These are phyloP conservation scores for Moxostoma hubbsi DNA, from an alignment of 2,797 vertebrate species.

Conservation along the genomic window DNA sequence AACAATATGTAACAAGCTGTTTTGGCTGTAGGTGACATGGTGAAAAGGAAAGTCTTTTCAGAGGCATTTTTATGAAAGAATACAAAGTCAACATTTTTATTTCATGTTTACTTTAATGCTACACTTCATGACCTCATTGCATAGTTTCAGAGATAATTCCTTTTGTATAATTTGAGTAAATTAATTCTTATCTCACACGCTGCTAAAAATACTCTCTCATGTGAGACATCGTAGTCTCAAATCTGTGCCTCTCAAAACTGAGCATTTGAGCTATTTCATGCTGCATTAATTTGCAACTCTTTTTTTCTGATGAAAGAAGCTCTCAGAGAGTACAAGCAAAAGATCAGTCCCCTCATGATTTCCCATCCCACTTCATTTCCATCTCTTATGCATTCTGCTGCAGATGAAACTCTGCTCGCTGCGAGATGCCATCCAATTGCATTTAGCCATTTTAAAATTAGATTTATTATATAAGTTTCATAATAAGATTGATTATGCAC, in stretches of 20 bases:
- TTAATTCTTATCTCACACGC: background rate
- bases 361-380: constrained; percentile 59
- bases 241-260: constrained; percentile 5
- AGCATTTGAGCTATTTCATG: background rate
- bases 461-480: constrained; percentile 50
- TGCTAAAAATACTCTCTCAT: constrained; percentile 7
- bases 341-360: constrained; percentile 59
- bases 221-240: constrained; percentile 3
- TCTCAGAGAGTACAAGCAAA: background rate
- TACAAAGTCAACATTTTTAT: background rate
- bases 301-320: background rate
- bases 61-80: too few relatives aligned
- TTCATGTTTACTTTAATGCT: background rate
- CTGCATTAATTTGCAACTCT: constrained; percentile 21
- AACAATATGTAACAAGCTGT: too few relatives aligned
- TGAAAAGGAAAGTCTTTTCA: too few relatives aligned
- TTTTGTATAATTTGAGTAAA: background rate
- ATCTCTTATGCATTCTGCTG: constrained; percentile 59
- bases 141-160: background rate
- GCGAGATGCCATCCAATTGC: constrained; percentile 62
- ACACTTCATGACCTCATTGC: background rate
- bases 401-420: constrained; percentile 64
- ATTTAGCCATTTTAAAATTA: constrained; percentile 60
- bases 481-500: constrained; percentile 53
- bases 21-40: too few relatives aligned